Percentiles rank a stretch among this genome's conserved stretches.
phyloP scores from a whole-genome alignment of 2,797 vertebrate genomes.

The Lindbergichthys nudifrons region DNA sequence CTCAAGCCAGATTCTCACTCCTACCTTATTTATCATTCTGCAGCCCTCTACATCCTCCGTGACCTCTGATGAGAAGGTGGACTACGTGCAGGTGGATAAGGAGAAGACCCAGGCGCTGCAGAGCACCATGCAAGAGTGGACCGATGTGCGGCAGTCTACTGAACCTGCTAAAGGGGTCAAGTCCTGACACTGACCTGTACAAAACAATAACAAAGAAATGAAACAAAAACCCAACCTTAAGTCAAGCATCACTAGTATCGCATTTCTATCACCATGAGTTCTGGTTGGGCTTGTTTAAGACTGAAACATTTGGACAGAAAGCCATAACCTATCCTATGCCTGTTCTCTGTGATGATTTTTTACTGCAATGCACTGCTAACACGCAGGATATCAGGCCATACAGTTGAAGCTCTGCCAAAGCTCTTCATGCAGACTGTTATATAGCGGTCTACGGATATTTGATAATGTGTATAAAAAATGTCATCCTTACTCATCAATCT shows the following conservation, averaged over 20 bases:
- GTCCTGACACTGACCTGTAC: constrained; percentile 80
- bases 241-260: constrained; percentile 51
- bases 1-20: constrained; percentile 22
- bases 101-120: constrained; percentile 98
- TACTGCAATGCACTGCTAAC: constrained; percentile 57
- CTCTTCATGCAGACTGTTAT: constrained; percentile 61
- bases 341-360: constrained; percentile 57
- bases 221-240: constrained; percentile 18
- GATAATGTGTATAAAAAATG: constrained; percentile 50
- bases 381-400: constrained; percentile 66
- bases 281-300: constrained; percentile 54
- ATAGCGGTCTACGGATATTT: constrained; percentile 40
- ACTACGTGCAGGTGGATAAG: constrained; percentile 98
- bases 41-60: constrained; percentile 97
- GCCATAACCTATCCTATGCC: constrained; percentile 71
- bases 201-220: constrained; percentile 22
- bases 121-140: constrained; percentile 99
- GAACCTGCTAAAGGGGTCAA: constrained; percentile 93
- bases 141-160: constrained; percentile 95
- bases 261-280: constrained; percentile 50
- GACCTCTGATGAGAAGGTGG: constrained; percentile 97
- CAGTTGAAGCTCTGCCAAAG: constrained; percentile 64
- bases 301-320: constrained; percentile 59
- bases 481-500: constrained; percentile 48
- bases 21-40: constrained; percentile 6